Percentiles rank a stretch among this genome's conserved stretches.
phyloP scores from a whole-genome alignment of 2,888 invertebrate species.

The Dinocampus coccinellae region DNA sequence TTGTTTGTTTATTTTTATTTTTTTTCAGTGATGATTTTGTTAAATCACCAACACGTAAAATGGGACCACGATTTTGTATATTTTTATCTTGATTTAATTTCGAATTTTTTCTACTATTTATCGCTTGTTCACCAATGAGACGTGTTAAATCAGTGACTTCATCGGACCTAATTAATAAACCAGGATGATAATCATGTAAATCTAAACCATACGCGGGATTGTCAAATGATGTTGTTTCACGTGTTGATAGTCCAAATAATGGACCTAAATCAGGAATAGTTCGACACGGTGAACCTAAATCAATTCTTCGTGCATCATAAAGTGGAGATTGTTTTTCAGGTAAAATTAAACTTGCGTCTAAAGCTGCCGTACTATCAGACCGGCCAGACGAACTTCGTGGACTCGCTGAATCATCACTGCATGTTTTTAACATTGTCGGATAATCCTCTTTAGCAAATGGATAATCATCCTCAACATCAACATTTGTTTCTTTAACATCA shows the following conservation, averaged over 20 bases:
- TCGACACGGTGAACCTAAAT: constrained; percentile 62
- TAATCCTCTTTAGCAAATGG: constrained; percentile 68
- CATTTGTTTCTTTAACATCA: constrained; percentile 59
- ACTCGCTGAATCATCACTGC: constrained; percentile 67
- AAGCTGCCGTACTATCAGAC: constrained; percentile 65
- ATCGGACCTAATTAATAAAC: constrained; percentile 60
- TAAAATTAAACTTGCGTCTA: constrained; percentile 59
- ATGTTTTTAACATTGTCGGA: constrained; percentile 66
- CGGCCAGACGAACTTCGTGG: constrained; percentile 66
- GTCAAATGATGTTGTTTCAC: constrained; percentile 61
- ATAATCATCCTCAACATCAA: constrained; percentile 66
- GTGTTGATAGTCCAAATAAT: constrained; percentile 46
- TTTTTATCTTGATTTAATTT: constrained; percentile 8
- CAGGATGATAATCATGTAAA: constrained; percentile 59
- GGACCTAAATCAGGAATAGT: constrained; percentile 58
- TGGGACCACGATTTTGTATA: constrained; percentile 16
- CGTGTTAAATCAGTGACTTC: constrained; percentile 62
- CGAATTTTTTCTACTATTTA: constrained; percentile 32
- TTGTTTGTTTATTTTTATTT: constrained; percentile 23
- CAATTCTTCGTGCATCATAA: constrained; percentile 62
- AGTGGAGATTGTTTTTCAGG: constrained; percentile 57
- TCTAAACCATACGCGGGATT: constrained; percentile 66
- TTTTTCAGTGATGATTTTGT: constrained; percentile 6
- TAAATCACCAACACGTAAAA: not conserved
- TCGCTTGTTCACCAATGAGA: constrained; percentile 59